Evolutionary conservation across 2,113 vertebrate species (phyloP), one percentile per base, ranked within the genome.

Genomic region (Corapipo altera): DNA sequence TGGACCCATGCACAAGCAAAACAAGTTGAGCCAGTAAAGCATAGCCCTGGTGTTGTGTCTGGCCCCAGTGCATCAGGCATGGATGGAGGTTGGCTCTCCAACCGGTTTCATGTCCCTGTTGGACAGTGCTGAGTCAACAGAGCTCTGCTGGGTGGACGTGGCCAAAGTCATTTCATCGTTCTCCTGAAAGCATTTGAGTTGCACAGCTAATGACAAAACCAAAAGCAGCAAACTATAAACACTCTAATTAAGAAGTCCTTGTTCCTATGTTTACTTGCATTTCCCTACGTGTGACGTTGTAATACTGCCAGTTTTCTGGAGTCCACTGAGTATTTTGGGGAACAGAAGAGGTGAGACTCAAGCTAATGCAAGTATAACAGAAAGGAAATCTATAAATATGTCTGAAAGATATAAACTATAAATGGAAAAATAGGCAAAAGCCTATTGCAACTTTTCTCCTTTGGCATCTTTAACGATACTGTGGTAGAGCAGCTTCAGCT

Each of bases 111-210:
- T 22, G 20, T 43, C 51, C 55, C 51, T 0, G 1, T 3, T 2
- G 28, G 89, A 77, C 64, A 77, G 1, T 76, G 85, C 78, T 95
- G 81, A 88, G 75, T 82, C 84, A 85, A 19, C n/a, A 69, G 27
- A 65, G 43, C 18, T 73, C 71, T 69, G 35, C n/a, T 0, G 1
- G 35, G 35, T 91, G 67, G 64, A 79, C 62, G 46, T 46, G 71
- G n/a, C 52, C 54, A 54, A 55, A 94, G 35, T 59, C 0, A 0
- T 85, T 88, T 77, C 0, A 1, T 69, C 0, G 0, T 51, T 71
- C 39, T 74, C 76, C 94, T 78, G 83, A 46, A 74, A 89, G 72
- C 64, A 58, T 85, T 79, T 69, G 70, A 55, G 55, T 67, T 74
- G 37, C 62, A 65, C 7, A n/a, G 58, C 46, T 72, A 85, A 75